Evolutionary conservation across 1,140 invertebrate genomes (phyloP).

Genomic region (Batillaria attramentaria): DNA sequence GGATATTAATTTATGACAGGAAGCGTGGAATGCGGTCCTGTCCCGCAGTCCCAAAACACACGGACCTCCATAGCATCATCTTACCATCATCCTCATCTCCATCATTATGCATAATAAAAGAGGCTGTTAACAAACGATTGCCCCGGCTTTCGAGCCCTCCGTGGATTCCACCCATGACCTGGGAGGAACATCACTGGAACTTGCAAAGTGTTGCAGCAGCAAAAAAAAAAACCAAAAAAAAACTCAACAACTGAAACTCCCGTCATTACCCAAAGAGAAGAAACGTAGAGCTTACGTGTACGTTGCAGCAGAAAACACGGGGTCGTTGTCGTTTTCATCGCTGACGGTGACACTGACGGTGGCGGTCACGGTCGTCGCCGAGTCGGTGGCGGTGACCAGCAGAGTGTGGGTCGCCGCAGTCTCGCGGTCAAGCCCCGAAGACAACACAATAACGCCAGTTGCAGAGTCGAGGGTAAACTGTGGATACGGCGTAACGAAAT

Average conservation of each 20-base stretch:
- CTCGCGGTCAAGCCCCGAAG: slow-evolving; percentile 50
- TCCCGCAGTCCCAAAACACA: too few species aligned
- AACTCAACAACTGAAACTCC: background rate
- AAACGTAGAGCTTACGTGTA: slow-evolving; percentile 42
- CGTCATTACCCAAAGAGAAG: background rate
- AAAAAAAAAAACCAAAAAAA: too few species aligned
- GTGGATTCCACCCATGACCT: too few species aligned
- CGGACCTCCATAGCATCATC: too few species aligned
- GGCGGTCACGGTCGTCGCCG: slow-evolving; percentile 40
- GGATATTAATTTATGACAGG: too few species aligned
- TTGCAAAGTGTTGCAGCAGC: too few species aligned
- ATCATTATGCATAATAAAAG: too few species aligned
- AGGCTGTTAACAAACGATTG: too few species aligned
- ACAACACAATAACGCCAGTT: slow-evolving; percentile 44
- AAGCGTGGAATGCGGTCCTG: too few species aligned
- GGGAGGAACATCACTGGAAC: too few species aligned
- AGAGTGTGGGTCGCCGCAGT: slow-evolving; percentile 40
- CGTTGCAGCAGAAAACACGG: slow-evolving; percentile 40
- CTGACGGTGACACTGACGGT: slow-evolving; percentile 48
- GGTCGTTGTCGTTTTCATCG: slow-evolving; percentile 56
- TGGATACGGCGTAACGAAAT: slow-evolving; percentile 41
- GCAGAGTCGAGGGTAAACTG: slow-evolving; percentile 42
- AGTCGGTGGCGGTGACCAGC: slow-evolving; percentile 50
- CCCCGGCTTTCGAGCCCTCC: too few species aligned
- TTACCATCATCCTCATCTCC: too few species aligned